These are phyloP conservation scores for Nyctereutes procyonoides DNA, from an alignment of 2,113 vertebrate species.

Conservation along the genomic window DNA sequence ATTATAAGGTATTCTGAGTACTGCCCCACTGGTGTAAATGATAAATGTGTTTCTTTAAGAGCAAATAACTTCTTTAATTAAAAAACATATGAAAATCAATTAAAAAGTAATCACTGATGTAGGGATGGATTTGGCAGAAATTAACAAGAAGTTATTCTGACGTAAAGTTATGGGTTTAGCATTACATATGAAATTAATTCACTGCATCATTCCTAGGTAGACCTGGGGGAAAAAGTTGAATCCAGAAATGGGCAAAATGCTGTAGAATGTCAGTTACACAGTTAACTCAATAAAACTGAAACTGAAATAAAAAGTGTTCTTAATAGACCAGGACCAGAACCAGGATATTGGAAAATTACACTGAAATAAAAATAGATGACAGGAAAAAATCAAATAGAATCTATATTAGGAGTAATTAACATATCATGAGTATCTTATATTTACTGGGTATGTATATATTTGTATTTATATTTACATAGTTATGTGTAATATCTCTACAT, in stretches of 20 bases:
- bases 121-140: not conserved
- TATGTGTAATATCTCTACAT: not conserved
- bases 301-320: not conserved
- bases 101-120: not conserved
- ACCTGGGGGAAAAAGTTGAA: not conserved
- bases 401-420: not conserved
- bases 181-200: not conserved
- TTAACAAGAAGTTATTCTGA: not conserved
- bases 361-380: not conserved
- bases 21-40: not conserved
- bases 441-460: not conserved
- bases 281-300: not conserved
- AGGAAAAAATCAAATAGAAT: not conserved
- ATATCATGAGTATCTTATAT: not conserved
- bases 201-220: not conserved
- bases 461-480: not conserved
- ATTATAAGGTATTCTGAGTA: not conserved
- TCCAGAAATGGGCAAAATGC: not conserved
- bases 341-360: not conserved
- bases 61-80: not conserved
- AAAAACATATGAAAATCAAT: not conserved
- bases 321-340: not conserved
- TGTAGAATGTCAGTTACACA: not conserved
- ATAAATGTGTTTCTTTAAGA: not conserved
- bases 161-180: not conserved